These are phyloP conservation scores for Ailuropoda melanoleuca DNA, from an alignment of 2,113 vertebrate species.

Conservation along the genomic window DNA sequence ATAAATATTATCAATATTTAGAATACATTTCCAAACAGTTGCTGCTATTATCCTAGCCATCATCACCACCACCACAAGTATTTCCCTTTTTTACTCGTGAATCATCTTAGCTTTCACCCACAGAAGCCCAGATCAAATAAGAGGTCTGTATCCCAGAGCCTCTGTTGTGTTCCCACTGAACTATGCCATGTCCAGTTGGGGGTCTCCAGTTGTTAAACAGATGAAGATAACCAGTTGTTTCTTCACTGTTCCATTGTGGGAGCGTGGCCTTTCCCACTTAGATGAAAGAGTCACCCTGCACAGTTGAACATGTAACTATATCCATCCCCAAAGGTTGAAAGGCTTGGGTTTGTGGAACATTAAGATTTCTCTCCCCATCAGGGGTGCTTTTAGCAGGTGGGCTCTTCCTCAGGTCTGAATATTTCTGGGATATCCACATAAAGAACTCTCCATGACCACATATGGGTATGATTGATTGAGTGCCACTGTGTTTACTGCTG, in stretches of 20 bases:
- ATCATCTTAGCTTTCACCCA: not conserved
- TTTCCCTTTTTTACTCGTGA: not conserved
- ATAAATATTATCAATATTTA: not conserved
- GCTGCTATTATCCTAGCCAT: not conserved
- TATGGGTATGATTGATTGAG: constrained; percentile 29
- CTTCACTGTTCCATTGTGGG: not conserved
- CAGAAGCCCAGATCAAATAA: not conserved
- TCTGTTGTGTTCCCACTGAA: not conserved
- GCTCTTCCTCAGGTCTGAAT: not conserved
- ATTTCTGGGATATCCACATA: not conserved
- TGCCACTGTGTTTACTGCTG: constrained; percentile 40
- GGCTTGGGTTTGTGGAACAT: not conserved
- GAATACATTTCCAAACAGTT: not conserved
- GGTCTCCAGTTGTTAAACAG: not conserved
- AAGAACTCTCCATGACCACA: constrained; percentile 37
- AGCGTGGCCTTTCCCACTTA: not conserved
- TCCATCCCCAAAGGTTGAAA: not conserved
- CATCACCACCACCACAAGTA: not conserved
- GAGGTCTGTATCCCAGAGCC: not conserved
- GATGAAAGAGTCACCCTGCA: not conserved
- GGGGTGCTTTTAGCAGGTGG: not conserved
- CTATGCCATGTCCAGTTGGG: not conserved
- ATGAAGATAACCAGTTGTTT: not conserved
- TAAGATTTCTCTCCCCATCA: not conserved
- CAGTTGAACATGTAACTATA: not conserved